These are phyloP conservation scores for Copsychus sechellarum DNA, from an alignment of 2,113 vertebrate genomes.

Conservation along the genomic window DNA sequence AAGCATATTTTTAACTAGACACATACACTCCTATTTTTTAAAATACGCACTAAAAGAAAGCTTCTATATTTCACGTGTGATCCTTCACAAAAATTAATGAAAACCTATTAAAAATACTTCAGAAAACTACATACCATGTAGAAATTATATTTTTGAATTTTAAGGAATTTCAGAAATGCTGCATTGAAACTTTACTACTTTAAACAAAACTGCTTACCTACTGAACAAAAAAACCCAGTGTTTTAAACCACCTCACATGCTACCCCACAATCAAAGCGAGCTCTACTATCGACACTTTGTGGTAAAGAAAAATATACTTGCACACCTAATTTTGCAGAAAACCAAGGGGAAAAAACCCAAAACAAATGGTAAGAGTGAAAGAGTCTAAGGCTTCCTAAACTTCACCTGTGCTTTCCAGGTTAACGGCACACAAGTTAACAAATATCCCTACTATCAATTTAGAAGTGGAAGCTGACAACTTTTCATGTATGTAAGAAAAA, in stretches of 20 bases:
- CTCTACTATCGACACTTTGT: not conserved
- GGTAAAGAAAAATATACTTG: not conserved
- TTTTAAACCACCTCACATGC: not conserved
- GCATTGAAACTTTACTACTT: not conserved
- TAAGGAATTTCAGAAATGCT: not conserved
- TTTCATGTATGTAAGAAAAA: not conserved
- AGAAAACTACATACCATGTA: not conserved
- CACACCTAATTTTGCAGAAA: not conserved
- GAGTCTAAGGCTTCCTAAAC: not conserved
- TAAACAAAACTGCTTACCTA: not conserved
- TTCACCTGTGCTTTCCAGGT: not conserved
- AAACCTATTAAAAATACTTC: not conserved
- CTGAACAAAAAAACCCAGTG: not conserved
- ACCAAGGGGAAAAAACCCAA: fast-evolving
- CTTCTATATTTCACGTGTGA: not conserved
- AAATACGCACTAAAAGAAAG: not conserved
- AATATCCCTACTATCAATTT: not conserved
- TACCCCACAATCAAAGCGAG: not conserved
- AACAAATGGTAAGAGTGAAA: not conserved
- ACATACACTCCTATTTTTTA: not conserved
- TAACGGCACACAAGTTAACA: not conserved
- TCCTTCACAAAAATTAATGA: not conserved
- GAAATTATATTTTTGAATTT: not conserved
- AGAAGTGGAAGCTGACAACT: not conserved
- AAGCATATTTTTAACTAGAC: not conserved